Evolutionary conservation across 2,113 vertebrate genomes (phyloP).

Genomic region (Pristiophorus japonicus): DNA sequence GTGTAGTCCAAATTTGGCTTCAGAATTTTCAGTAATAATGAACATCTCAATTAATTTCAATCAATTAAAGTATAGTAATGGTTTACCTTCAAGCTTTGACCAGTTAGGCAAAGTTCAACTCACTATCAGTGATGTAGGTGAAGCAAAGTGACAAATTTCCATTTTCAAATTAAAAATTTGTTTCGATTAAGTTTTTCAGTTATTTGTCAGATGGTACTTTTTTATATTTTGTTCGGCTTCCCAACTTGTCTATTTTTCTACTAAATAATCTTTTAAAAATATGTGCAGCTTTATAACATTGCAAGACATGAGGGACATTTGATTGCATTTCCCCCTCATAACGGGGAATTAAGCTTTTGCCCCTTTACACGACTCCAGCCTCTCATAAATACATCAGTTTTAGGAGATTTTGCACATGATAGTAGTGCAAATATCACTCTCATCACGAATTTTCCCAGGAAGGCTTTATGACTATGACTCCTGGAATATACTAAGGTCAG

Average conservation of each 20-base stretch:
- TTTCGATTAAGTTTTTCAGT: no score
- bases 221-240: no score
- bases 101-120: no score
- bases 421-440: background rate
- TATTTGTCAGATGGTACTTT: no score
- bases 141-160: no score
- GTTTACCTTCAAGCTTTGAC: no score
- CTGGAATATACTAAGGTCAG: background rate
- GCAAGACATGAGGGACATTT: background rate
- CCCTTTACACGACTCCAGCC: background rate
- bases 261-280: background rate
- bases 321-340: background rate
- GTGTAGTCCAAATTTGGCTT: no score
- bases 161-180: no score
- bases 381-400: background rate
- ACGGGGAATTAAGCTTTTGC: background rate
- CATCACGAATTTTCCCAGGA: background rate
- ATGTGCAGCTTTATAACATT: background rate
- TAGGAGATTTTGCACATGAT: background rate
- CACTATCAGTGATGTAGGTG: no score
- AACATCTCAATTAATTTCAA: no score
- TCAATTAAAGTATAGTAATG: no score
- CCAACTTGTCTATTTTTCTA: background rate
- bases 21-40: no score
- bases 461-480: background rate